These are phyloP conservation scores for Phyllopteryx taeniolatus DNA, from an alignment of 2,113 vertebrate genomes.

Conservation along the genomic window DNA sequence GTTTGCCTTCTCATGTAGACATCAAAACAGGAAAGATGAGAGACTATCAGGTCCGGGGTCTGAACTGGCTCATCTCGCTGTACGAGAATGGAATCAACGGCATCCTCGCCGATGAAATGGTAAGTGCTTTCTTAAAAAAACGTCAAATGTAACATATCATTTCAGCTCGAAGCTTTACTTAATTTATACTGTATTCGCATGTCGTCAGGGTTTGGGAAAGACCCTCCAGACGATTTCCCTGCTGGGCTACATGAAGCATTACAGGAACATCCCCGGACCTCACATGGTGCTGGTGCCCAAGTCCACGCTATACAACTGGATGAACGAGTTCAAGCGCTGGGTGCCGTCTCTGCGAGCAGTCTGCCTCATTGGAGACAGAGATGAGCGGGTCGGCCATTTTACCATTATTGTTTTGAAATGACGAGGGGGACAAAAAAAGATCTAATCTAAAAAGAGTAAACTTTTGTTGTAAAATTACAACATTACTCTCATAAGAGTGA, in stretches of 20 bases:
- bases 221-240: conserved; percentile 97
- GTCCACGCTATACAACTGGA: conserved; percentile 99
- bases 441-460: not conserved
- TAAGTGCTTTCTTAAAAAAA: conserved; percentile 49
- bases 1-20: conserved; percentile 69
- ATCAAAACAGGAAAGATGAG: conserved; percentile 92
- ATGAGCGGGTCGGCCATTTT: conserved; percentile 80
- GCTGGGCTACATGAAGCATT: conserved; percentile 99
- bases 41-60: conserved; percentile 93
- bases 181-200: not conserved
- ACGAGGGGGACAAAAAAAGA: not conserved
- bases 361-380: conserved; percentile 92
- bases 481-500: no score
- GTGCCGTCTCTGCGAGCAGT: conserved; percentile 95
- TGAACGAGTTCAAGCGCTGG: conserved; percentile 99
- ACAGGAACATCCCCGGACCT: conserved; percentile 97
- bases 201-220: conserved; percentile 90
- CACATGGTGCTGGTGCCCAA: conserved; percentile 99
- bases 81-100: conserved; percentile 99
- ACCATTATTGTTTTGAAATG: not conserved
- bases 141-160: not conserved
- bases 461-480: not conserved
- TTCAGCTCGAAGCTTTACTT: not conserved
- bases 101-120: conserved; percentile 98
- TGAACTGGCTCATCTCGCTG: conserved; percentile 99